phyloP scores from a whole-genome alignment of 2,113 vertebrate genomes.

The Tragulus kanchil region DNA sequence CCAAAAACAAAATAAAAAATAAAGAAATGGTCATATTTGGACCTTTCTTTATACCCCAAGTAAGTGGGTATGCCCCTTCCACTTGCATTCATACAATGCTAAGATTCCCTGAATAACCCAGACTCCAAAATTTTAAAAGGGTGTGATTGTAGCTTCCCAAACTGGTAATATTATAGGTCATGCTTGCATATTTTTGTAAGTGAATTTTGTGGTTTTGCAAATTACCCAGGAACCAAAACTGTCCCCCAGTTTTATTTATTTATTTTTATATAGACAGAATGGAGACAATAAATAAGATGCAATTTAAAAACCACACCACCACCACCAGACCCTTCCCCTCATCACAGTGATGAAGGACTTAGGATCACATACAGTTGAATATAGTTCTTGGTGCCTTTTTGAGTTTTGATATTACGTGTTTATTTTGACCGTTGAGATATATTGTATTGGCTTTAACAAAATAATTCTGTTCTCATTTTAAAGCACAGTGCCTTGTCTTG shows the following conservation, averaged over 20 bases:
- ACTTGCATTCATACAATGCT: neutral
- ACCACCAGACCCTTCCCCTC: neutral
- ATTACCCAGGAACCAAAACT: conserved; percentile 58
- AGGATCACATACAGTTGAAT: neutral
- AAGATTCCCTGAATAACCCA: conserved; percentile 47
- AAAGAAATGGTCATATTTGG: too few species aligned
- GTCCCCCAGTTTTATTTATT: neutral
- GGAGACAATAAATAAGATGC: conserved; percentile 47
- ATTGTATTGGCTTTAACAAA: neutral
- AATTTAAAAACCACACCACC: conserved; percentile 24
- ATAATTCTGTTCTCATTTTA: neutral
- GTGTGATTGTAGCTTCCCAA: conserved; percentile 67
- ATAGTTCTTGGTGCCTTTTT: neutral
- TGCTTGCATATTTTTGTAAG: conserved; percentile 68
- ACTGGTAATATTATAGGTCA: conserved; percentile 52
- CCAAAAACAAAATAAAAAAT: too few species aligned
- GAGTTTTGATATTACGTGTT: conserved; percentile 16
- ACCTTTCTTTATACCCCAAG: neutral
- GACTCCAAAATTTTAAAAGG: conserved; percentile 33
- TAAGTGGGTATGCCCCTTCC: neutral
- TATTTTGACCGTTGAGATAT: conserved; percentile 23
- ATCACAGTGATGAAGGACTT: neutral
- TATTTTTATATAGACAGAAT: conserved; percentile 17
- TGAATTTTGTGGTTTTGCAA: conserved; percentile 73
- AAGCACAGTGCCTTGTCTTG: neutral